Conservation (phyloP, 1,140 invertebrate genomes). For the Nephila pilipes region DNA sequence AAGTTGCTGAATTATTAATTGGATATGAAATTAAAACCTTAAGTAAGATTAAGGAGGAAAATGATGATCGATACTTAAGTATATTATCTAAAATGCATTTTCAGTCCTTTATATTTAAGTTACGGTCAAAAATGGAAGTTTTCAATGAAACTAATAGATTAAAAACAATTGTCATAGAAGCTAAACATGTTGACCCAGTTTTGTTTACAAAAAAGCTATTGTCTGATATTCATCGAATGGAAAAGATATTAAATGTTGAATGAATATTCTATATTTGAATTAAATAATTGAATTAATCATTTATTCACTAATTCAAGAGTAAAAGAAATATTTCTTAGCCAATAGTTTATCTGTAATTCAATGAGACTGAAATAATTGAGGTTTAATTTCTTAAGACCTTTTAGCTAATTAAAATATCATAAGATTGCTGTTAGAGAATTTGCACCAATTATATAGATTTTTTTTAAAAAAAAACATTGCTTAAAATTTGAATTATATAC, state of each 20-base stretch:
- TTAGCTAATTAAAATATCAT: too few relatives aligned
- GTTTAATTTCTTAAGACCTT: too few relatives aligned
- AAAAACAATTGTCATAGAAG: constrained; percentile 23
- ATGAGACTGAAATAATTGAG: too few relatives aligned
- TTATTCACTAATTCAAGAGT: too few relatives aligned
- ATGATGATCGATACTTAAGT: constrained; percentile 82
- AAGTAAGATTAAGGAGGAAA: constrained; percentile 82
- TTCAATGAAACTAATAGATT: constrained; percentile 86
- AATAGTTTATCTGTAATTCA: neutral
- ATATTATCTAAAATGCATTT: constrained; percentile 89
- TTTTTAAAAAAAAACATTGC: too few relatives aligned
- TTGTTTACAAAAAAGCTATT: constrained; percentile 44
- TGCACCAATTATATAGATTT: too few relatives aligned
- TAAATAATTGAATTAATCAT: too few relatives aligned
- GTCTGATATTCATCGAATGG: constrained; percentile 19
- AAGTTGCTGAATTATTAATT: constrained; percentile 90
- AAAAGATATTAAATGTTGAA: constrained; percentile 25
- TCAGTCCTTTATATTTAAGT: constrained; percentile 89
- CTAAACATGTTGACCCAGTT: neutral
- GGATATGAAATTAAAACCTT: constrained; percentile 88
- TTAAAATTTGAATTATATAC: too few relatives aligned
- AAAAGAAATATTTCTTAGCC: neutral
- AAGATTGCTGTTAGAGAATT: too few relatives aligned
- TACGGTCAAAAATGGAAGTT: constrained; percentile 93
- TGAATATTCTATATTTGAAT: neutral